Base-by-base conservation (phyloP, 2,113 vertebrate genomes). In the Epinephelus moara region DNA sequence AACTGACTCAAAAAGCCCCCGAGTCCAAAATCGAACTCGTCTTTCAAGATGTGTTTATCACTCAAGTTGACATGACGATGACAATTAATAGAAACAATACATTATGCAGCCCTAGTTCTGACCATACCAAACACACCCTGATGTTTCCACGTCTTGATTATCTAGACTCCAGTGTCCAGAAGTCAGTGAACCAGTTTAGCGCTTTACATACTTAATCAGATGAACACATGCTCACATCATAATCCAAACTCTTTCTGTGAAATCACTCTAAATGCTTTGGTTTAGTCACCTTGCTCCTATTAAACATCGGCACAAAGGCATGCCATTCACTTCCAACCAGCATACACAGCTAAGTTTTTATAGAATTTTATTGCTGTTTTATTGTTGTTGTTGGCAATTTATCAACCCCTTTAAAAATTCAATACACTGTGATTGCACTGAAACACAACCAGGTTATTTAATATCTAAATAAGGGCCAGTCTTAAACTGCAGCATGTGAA, bases 401-500 rank as follows among this genome's bases (percentile, higher is more conserved):
- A 66, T 61, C 55, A 55, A 8, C 42, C 25, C n/a, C n/a, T 64
- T 45, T 25, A 10, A 33, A 70, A 63, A 77, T 73, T 37, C 12
- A 30, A 61, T 63, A 11, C 15, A 52, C 11, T 19, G 30, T 3
- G 23, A 57, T 4, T 60, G 30, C 11, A 69, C 1, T 21, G 2
- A 73, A 62, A 72, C n/a, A 50, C 4, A 42, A 61, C 40, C 3
- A 10, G 47, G n/a, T 69, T 17, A 70, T 70, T 3, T 21, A 15
- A 49, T 45, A 81, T 19, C 23, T 12, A 37, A 55, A 57, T 17
- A 14, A 70, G n/a, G 2, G 40, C 12, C 56, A 1, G 59, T 80
- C 33, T 27, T 40, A 19, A 42, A 30, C 13, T 59, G 62, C 17
- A 60, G 50, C 68, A 49, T 45, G 57, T 75, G 37, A 75, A 71